Base-by-base conservation (phyloP, 2,113 vertebrate species). In the Boleophthalmus pectinirostris region DNA sequence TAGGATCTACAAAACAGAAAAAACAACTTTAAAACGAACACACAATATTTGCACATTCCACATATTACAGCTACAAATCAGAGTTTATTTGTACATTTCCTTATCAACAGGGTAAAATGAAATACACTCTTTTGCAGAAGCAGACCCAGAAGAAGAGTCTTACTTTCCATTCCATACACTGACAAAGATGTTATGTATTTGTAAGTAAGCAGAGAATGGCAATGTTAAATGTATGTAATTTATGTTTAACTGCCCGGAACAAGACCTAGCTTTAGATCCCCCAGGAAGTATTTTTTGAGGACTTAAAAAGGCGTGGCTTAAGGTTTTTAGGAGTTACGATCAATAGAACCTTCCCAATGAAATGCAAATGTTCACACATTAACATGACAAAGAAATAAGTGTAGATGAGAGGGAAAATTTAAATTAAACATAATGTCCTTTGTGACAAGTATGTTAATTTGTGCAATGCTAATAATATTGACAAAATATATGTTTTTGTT, bases 1-100 rank as follows among this genome's bases (percentile, higher is more conserved):
- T 99, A 5, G 97, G 98, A 92, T 99, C 98, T 99, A 38, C 20
- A 85, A 16, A 11, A 33, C 38, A 0, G 14, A 24, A 74, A 13
- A 83, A 49, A 16, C 66, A 1, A 49, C 29, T 49, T 24, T 1
- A 0, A 5, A 13, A n/a, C n/a, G 12, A 3, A 23, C 0, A 12
- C 20, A 33, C 21, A 21, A 16, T 10, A 43, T 33, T 56, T 46
- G 16, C n/a, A 15, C 12, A 56, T 8, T 43, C 1, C 3, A 49
- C 47, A 49, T 16, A 49, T 18, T 16, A 16, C 15, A 16, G 16
- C 5, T 20, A 51, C 18, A 51, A 20, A 51, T 51, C 47, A 51
- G 3, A 15, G 47, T 51, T 20, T 51, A 20, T 16, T 18, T 20
- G 5, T 51, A 20, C 5, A 51, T 20, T 51, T 51, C 15, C 47